phyloP scores from a whole-genome alignment of 2,113 vertebrate genomes.

The Hippolais icterina region DNA sequence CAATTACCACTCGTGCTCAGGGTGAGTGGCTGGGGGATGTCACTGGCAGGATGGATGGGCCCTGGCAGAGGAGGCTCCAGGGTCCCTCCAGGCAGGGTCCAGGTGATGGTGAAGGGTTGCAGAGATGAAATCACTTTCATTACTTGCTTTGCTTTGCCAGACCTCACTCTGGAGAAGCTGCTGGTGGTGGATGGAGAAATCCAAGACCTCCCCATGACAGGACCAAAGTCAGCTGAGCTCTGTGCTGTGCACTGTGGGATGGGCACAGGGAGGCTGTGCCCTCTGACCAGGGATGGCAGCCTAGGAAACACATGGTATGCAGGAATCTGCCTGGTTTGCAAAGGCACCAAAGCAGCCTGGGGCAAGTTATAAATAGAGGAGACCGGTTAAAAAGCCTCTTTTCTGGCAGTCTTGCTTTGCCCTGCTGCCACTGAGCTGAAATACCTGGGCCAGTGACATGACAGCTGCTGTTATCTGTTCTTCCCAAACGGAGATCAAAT shows the following conservation, averaged over 20 bases:
- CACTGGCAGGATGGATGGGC: not conserved
- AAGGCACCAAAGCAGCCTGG: not conserved
- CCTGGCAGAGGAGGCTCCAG: not conserved
- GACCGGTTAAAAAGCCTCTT: not conserved
- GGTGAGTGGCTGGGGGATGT: not conserved
- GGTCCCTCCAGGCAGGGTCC: not conserved
- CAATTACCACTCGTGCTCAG: not conserved
- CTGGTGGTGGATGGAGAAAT: not conserved
- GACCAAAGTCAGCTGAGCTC: not conserved
- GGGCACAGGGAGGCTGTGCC: not conserved
- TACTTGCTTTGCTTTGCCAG: not conserved
- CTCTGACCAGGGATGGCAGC: not conserved
- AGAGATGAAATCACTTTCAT: not conserved
- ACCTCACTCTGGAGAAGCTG: not conserved
- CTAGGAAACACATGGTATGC: rapidly evolving
- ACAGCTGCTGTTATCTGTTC: not conserved
- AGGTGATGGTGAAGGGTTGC: not conserved
- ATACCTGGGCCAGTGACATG: rapidly evolving
- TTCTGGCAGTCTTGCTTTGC: not conserved
- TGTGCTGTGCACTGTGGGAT: not conserved
- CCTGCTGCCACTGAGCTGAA: not conserved
- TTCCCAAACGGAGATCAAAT: not conserved
- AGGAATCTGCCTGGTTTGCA: not conserved
- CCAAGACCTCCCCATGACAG: not conserved
- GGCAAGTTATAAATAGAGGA: not conserved